phyloP scores from a whole-genome alignment of 2,797 vertebrate species.

The Graptemys geographica region DNA sequence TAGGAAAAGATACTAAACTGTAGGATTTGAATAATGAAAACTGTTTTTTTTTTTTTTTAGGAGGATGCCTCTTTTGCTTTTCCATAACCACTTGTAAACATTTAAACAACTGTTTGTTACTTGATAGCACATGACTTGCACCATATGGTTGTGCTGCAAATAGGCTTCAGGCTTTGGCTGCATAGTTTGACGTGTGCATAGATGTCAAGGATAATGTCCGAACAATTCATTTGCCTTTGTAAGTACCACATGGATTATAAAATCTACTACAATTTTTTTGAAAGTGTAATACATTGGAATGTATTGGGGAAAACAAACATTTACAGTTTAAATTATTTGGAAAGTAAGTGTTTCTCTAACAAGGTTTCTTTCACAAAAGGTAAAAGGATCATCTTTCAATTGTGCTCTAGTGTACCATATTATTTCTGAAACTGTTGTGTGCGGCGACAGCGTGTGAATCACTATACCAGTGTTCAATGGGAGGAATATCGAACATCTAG shows the following conservation, averaged over 20 bases:
- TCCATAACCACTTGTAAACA: neutral
- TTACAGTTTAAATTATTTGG: conserved; percentile 27
- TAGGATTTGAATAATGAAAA: fast-evolving
- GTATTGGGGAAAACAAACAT: neutral
- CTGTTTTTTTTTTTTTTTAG: neutral
- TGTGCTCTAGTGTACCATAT: neutral
- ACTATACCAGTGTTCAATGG: neutral
- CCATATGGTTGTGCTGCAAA: neutral
- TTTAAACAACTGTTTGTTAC: neutral
- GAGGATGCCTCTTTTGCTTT: neutral
- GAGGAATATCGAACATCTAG: neutral
- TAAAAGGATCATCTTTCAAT: neutral
- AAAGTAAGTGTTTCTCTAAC: conserved; percentile 1
- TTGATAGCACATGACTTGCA: neutral
- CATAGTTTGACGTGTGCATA: neutral
- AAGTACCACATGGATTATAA: conserved; percentile 31
- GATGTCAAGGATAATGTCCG: conserved; percentile 3
- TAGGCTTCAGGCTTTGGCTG: conserved; percentile 31
- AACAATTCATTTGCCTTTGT: conserved; percentile 17
- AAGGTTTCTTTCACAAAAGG: conserved; percentile 8
- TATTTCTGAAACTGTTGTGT: neutral
- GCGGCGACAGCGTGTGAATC: neutral
- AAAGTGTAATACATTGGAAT: neutral
- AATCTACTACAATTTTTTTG: neutral
- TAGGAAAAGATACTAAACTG: neutral